Evolutionary conservation across 2,113 vertebrate genomes (phyloP).

Genomic region (Psilopogon haemacephalus): DNA sequence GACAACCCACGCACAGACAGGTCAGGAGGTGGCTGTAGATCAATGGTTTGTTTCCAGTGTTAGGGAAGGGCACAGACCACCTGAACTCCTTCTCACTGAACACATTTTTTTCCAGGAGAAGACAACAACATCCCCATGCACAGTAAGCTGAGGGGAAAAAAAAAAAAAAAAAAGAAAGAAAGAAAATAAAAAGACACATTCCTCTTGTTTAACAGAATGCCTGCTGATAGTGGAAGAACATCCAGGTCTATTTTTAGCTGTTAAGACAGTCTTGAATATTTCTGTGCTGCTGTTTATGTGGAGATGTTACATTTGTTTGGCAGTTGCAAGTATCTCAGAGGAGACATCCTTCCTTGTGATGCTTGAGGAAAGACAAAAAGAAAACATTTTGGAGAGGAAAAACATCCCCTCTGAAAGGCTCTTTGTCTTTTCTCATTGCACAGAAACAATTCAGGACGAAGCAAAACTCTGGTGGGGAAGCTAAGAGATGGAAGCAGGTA

Average conservation of each 20-base stretch:
- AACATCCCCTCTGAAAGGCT: background rate
- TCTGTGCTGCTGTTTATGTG: conserved; percentile 27
- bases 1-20: background rate
- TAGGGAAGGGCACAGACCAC: background rate
- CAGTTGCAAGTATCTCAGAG: conserved; percentile 46
- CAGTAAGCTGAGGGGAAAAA: background rate
- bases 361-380: conserved; percentile 40
- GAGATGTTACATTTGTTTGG: conserved; percentile 8
- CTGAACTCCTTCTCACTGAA: background rate
- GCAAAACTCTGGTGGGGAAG: background rate
- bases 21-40: background rate
- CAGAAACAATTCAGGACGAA: background rate
- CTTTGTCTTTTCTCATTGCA: background rate
- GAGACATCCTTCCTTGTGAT: background rate
- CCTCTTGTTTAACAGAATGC: background rate
- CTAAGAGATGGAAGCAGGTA: background rate
- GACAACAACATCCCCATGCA: background rate
- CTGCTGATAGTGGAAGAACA: conserved; percentile 8
- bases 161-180: no score
- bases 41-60: background rate
- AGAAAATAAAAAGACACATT: background rate
- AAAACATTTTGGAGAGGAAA: background rate
- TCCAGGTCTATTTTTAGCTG: background rate
- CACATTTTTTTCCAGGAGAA: background rate
- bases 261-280: conserved; percentile 24